phyloP scores from a whole-genome alignment of 2,888 invertebrate species.

The Nomada fucata region DNA sequence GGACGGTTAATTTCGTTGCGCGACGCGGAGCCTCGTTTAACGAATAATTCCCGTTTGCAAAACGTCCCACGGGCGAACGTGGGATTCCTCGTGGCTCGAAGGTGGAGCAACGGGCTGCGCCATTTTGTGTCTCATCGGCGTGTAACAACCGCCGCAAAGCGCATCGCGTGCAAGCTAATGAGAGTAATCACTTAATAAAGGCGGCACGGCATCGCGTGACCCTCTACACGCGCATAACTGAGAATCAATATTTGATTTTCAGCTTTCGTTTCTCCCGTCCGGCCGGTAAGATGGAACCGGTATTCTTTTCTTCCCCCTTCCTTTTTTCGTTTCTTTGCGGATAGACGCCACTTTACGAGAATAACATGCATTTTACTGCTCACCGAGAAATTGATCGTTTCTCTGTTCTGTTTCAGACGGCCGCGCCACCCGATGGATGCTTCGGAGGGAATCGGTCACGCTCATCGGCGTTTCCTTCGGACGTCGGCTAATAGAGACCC shows the following conservation, averaged over 20 bases:
- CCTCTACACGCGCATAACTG: conserved; percentile 68
- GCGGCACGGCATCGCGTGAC: conserved; percentile 79
- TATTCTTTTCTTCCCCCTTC: conserved; percentile 39
- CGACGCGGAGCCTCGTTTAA: neutral
- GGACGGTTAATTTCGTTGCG: neutral
- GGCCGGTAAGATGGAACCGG: conserved; percentile 44
- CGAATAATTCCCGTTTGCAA: neutral
- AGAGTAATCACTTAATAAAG: conserved; percentile 84
- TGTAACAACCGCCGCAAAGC: conserved; percentile 76
- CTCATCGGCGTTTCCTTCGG: conserved; percentile 39
- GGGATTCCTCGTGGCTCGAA: conserved; percentile 7
- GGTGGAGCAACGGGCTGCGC: conserved; percentile 49
- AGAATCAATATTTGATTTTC: conserved; percentile 82
- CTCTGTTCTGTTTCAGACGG: conserved; percentile 15
- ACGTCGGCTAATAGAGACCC: conserved; percentile 45
- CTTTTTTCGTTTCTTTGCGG: conserved; percentile 24
- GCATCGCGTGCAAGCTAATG: conserved; percentile 83
- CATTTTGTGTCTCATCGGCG: conserved; percentile 74
- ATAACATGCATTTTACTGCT: conserved; percentile 60
- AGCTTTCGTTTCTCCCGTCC: conserved; percentile 63
- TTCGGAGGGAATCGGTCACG: conserved; percentile 36
- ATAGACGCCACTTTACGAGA: conserved; percentile 56
- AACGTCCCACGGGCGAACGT: neutral
- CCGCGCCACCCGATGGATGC: conserved; percentile 28
- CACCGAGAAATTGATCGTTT: conserved; percentile 35